Evolutionary conservation across 1,140 invertebrate species (phyloP).

Genomic region (Chironomus striatipennis): DNA sequence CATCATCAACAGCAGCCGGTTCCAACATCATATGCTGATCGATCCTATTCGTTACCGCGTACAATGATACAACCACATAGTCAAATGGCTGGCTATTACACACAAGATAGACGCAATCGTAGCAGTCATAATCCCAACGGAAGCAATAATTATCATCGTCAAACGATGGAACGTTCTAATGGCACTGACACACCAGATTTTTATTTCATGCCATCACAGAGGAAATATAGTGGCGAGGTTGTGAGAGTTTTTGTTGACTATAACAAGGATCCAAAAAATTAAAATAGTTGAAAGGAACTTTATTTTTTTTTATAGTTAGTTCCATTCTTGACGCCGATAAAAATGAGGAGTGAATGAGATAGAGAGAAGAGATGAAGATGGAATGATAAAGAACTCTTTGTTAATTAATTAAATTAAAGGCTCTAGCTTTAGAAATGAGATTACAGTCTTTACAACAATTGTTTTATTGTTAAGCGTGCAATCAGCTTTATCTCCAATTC

Average conservation of each 20-base stretch:
- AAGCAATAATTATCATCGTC: slow-evolving; percentile 27
- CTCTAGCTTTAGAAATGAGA: background rate
- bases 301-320: too few species aligned
- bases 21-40: slow-evolving; percentile 40
- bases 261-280: slow-evolving; percentile 48
- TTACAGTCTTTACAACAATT: too few species aligned
- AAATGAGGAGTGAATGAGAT: too few species aligned
- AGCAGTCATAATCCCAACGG: slow-evolving; percentile 31
- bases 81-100: slow-evolving; percentile 38
- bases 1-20: slow-evolving; percentile 31
- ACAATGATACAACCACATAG: slow-evolving; percentile 38
- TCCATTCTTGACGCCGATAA: background rate
- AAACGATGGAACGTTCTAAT: slow-evolving; percentile 30
- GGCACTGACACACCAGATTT: slow-evolving; percentile 65
- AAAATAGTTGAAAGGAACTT: slow-evolving; percentile 25
- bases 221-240: slow-evolving; percentile 86
- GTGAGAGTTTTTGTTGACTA: slow-evolving; percentile 86
- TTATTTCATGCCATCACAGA: slow-evolving; percentile 90
- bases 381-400: background rate
- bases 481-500: background rate
- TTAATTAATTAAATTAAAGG: slow-evolving; percentile 10
- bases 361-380: too few species aligned
- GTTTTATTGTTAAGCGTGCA: too few species aligned
- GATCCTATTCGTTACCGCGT: slow-evolving; percentile 36
- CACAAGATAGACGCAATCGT: slow-evolving; percentile 32